Evolutionary conservation across 2,113 vertebrate species (phyloP).

Genomic region (human (Homo sapiens)): GRCh38 chr16:7454001-7454500

Average conservation of each 20-base stretch:
- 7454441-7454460: neutral
- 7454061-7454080: no score
- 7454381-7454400: neutral
- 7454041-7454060: no score
- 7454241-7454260: rapidly evolving
- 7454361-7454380: neutral
- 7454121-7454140: no score
- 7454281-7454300: neutral
- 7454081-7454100: no score
- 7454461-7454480: neutral
- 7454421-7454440: neutral
- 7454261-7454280: neutral
- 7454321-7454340: neutral
- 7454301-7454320: neutral
- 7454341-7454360: no score
- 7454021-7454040: no score
- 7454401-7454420: neutral
- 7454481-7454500: neutral
- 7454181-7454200: no score
- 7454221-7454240: rapidly evolving
- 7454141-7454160: no score
- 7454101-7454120: no score
- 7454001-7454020: no score
- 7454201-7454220: no score
- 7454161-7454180: no score